Percentiles rank a stretch among this genome's conserved stretches.
These are phyloP conservation scores for Pentalonia nigronervosa DNA, from an alignment of 1,140 invertebrate genomes.

Conservation along the genomic window DNA sequence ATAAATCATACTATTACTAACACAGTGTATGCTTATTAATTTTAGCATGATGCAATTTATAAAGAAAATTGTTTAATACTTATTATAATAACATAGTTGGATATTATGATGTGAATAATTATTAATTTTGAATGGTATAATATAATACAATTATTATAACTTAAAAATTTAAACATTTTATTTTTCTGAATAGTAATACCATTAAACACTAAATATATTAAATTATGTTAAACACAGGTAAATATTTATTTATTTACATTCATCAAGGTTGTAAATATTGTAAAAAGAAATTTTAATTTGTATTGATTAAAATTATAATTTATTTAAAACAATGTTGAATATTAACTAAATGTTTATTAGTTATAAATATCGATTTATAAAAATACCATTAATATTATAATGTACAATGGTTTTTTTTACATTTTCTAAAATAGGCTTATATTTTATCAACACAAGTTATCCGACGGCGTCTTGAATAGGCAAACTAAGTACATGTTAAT, in stretches of 20 bases:
- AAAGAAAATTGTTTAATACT: background rate
- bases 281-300: background rate
- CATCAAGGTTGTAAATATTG: background rate
- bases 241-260: background rate
- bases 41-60: background rate
- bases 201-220: background rate
- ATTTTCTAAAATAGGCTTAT: background rate
- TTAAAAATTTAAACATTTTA: background rate
- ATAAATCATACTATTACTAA: background rate
- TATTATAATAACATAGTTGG: background rate
- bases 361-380: background rate
- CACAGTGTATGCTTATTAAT: background rate
- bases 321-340: background rate
- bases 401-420: background rate
- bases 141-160: background rate
- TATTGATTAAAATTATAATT: background rate
- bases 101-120: background rate
- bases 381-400: background rate
- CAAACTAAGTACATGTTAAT: constrained; percentile 7
- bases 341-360: background rate
- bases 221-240: background rate
- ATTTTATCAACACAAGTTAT: background rate
- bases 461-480: constrained; percentile 34
- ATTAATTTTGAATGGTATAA: background rate
- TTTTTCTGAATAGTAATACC: background rate